Evolutionary conservation across 2,888 invertebrate genomes (phyloP), one percentile per base, ranked within the genome.

Genomic region (Caenorhabditis virilis): DNA sequence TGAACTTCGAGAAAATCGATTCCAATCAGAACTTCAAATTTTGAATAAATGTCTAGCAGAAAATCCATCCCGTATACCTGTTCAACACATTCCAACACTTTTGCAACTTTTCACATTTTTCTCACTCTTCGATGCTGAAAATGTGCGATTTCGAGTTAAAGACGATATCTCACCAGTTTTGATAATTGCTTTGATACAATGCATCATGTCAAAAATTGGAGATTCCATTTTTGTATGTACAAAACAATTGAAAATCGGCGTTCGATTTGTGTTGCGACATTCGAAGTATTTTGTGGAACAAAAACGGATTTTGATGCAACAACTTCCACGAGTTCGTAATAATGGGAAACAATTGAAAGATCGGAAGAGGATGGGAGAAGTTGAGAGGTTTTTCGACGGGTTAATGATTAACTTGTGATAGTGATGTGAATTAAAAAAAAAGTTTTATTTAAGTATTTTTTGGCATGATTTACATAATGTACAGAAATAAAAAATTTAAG

Each of bases 221-320:
- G 61, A 41, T 41, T 18, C 55, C 2, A 47, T 47, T 20, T 62
- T 62, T 22, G 53, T 62, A n/a, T 62, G 62, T 25, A 52, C 62
- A 6, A 38, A 30, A 18, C 56, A 57, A 27, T 38, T 62, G 33
- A 52, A 56, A 43, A 26, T 39, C 11, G 62, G 62, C 7, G 41
- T 62, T 13, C 52, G 56, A 27, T 51, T 62, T 9, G 35, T 62
- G 25, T 45, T 62, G 3, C 52, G 52, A 5, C 62, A 62, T 22
- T 48, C 52, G n/a, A 52, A 54, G 9, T 5, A 7, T 4, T 23
- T 5, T 4, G 15, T 15, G 13, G 7, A 20, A 20, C n/a, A 4
- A 5, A 6, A 23, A 42, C 9, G 15, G 15, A 42, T 42, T 22
- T 4, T 42, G 23, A 22, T 5, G 11, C 50, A 56, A 23, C 51